These are phyloP conservation scores for Tragulus kanchil DNA, from an alignment of 2,113 vertebrate species.

Conservation along the genomic window DNA sequence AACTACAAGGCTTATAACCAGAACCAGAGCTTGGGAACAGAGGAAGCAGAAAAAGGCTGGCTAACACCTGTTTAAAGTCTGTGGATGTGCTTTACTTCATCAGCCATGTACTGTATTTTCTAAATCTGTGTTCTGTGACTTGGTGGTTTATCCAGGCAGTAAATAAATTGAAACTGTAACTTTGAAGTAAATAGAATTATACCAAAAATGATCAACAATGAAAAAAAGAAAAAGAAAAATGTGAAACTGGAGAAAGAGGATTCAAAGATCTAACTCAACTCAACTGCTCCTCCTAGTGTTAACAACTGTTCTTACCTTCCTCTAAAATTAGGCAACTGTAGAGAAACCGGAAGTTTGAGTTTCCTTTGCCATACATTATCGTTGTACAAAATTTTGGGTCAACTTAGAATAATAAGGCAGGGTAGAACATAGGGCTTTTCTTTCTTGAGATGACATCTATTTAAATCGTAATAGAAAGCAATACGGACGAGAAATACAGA, in stretches of 20 bases:
- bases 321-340: not conserved
- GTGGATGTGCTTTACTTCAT: not conserved
- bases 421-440: not conserved
- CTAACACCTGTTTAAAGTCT: not conserved
- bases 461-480: not conserved
- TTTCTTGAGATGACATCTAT: not conserved
- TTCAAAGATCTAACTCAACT: conserved; percentile 20
- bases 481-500: not conserved
- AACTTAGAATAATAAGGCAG: not conserved
- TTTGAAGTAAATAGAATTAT: conserved; percentile 75
- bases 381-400: not conserved
- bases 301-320: not conserved
- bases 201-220: conserved; percentile 71
- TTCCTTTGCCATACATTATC: not conserved
- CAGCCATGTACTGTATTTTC: not conserved
- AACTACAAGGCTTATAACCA: not conserved
- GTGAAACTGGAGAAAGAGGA: not conserved
- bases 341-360: not conserved
- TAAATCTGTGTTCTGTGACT: conserved; percentile 43
- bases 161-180: conserved; percentile 23
- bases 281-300: conserved; percentile 78
- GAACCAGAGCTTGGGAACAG: not conserved
- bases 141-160: conserved; percentile 37
- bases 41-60: not conserved
- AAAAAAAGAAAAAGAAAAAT: not conserved